Evolutionary conservation across 1,140 invertebrate species (phyloP), one percentile per base, ranked within the genome.

Genomic region (Cotesia typhae): DNA sequence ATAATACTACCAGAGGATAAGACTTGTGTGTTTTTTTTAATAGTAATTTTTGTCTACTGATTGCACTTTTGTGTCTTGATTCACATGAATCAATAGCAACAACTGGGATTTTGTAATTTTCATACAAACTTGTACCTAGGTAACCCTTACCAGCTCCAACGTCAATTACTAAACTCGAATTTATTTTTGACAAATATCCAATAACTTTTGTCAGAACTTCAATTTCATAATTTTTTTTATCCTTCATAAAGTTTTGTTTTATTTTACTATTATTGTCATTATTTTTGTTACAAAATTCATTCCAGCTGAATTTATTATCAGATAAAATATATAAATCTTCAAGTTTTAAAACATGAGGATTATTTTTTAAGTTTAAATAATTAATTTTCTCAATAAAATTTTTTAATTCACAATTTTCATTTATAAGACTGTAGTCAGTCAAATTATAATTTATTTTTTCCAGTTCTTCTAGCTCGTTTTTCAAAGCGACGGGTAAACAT

Each of bases 141-240:
- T 96, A 95, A 0, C 94, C 95, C 83, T 94, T 94, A 0, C 95
- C 95, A 84, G 95, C 95, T 0, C 95, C 95, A 41, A 94, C 90
- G 84, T 97, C 95, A 55, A 96, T 89, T 73, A 95, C 88, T 37
- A 85, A 71, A 53, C 67, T 75, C 57, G 41, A 36, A 14, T 78
- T 71, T 14, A 64, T 14, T 37, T 77, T 41, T 63, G 79, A 74
- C 71, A 83, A 77, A 72, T 80, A 74, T 12, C 72, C 74, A 52
- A 88, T 72, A 9, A 86, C 67, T 74, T 77, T 80, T 7, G 88
- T 75, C 79, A 92, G 88, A 20, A 87, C 78, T 78, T 90, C 87
- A 37, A 96, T 94, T 88, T 97, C 95, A 82, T 96, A 93, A 67
- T 88, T 90, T 79, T 97, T 97, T 82, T 96, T 96, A 35, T 87